These are phyloP conservation scores for Mormyrops boulengeri DNA, from an alignment of 2,797 vertebrate genomes.

Conservation along the genomic window DNA sequence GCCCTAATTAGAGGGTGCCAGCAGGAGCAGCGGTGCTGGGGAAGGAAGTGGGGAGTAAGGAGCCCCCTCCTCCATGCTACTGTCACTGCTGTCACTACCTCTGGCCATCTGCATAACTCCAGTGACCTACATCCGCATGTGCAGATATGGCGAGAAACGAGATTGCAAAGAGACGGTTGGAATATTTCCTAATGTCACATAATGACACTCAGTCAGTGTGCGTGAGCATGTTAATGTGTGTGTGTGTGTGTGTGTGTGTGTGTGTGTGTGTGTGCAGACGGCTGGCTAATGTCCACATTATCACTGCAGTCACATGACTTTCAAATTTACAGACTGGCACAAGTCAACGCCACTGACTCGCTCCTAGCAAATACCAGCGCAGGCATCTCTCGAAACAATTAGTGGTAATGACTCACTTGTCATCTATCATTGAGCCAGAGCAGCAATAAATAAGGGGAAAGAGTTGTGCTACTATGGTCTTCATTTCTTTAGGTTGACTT, in stretches of 20 bases:
- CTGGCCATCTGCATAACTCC: slow-evolving; percentile 6
- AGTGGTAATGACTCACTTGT: slow-evolving; percentile 2
- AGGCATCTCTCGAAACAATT: slow-evolving; percentile 6
- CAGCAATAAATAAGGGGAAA: not conserved
- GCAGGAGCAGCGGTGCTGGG: not conserved
- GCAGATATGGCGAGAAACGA: not conserved
- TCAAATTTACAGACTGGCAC: not conserved
- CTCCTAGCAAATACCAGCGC: not conserved
- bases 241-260: not conserved
- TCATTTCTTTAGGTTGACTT: not conserved
- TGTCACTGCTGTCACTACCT: slow-evolving; percentile 24
- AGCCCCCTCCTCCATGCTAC: not conserved
- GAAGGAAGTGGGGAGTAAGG: not conserved
- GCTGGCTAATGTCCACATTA: not conserved
- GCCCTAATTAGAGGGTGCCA: slow-evolving; percentile 41
- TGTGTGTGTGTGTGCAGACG: not conserved
- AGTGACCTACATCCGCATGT: slow-evolving; percentile 60
- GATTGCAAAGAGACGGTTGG: not conserved
- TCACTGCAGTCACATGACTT: not conserved
- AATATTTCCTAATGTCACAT: not conserved
- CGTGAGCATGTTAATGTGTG: slow-evolving; percentile 12
- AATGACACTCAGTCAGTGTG: not conserved
- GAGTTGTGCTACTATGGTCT: not conserved
- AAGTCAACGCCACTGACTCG: not conserved
- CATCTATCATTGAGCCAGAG: not conserved